Evolutionary conservation across 2,888 invertebrate species (phyloP).

Genomic region (Pristionchus arcanus): DNA sequence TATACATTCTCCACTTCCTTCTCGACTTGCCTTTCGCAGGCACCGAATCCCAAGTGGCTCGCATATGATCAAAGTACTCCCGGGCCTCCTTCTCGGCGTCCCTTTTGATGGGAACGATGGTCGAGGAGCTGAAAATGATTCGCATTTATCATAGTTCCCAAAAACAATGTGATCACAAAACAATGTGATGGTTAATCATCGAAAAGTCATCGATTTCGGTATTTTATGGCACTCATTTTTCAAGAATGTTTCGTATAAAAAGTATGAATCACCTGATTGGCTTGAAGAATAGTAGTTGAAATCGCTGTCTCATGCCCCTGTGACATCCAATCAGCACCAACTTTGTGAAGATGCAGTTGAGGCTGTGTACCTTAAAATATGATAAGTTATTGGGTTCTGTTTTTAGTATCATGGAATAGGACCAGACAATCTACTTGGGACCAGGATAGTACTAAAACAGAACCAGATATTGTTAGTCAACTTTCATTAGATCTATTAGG

Average conservation of each 20-base stretch:
- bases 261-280: neutral
- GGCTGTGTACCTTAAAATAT: neutral
- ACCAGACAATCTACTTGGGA: too few species aligned
- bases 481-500: too few species aligned
- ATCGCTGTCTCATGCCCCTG: neutral
- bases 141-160: neutral
- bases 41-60: too few species aligned
- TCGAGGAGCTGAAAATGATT: neutral
- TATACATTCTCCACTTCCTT: too few species aligned
- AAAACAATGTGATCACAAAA: neutral
- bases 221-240: neutral
- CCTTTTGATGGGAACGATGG: neutral
- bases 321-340: neutral
- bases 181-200: neutral
- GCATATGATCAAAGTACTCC: neutral
- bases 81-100: neutral
- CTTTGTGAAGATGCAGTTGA: neutral
- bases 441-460: too few species aligned
- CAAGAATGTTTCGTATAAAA: neutral
- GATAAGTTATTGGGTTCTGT: neutral
- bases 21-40: too few species aligned
- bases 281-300: neutral
- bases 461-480: too few species aligned
- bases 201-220: neutral
- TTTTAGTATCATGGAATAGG: too few species aligned